A percentile compares a stretch with the other conserved stretches of the same genome.
Evolutionary conservation across 2,888 invertebrate genomes (phyloP).

Genomic region (Apamea monoglypha): DNA sequence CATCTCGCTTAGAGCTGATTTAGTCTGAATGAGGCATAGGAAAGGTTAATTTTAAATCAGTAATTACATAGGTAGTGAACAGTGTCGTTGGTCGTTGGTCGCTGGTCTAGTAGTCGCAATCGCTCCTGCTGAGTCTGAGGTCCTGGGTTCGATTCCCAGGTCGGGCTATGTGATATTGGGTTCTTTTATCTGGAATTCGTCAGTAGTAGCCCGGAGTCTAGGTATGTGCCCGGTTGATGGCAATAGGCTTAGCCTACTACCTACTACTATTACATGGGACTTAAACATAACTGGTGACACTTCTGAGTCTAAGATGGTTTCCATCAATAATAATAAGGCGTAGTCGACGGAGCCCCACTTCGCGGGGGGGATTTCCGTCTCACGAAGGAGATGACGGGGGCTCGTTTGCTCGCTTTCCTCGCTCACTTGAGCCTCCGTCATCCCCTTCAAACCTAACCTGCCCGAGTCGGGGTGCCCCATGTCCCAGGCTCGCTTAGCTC

Average conservation of each 20-base stretch:
- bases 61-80: not conserved
- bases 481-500: no score
- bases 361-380: no score
- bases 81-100: not conserved
- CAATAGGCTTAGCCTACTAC: not conserved
- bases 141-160: not conserved
- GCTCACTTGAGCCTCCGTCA: no score
- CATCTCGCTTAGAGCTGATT: constrained; percentile 92
- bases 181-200: not conserved
- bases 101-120: not conserved
- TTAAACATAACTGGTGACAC: not conserved
- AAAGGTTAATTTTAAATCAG: not conserved
- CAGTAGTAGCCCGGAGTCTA: not conserved
- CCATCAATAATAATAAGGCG: no score
- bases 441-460: no score
- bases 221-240: not conserved
- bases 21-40: constrained; percentile 72
- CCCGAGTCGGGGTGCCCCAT: no score
- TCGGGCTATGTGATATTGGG: not conserved
- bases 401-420: no score
- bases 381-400: no score
- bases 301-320: no score
- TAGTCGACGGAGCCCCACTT: no score
- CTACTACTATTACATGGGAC: not conserved
- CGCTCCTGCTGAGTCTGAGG: not conserved